Evolutionary conservation across 2,888 invertebrate genomes (phyloP), one percentile per base, ranked within the genome.

Genomic region (Strigamia maritima): DNA sequence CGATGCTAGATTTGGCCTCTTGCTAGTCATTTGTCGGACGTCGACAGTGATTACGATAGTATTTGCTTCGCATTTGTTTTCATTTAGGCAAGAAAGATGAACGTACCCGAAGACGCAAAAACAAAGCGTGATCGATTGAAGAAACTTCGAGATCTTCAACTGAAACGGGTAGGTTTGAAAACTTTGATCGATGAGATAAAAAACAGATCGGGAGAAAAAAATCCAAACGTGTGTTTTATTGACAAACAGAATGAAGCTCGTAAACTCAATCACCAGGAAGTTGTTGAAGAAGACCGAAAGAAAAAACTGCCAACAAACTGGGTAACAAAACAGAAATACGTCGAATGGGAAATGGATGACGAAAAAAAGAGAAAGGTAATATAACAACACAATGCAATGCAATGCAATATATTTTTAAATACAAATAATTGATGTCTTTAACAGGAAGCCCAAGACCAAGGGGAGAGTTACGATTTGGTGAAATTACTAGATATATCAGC

Each of bases 221-320:
- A 1, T 7, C 22, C 22, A 65, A 65, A 65, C n/a, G 19, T 16
- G n/a, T 19, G 49, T 16, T 49, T 49, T 49, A 49, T 49, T 22
- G 60, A 65, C 60, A 65, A 65, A 65, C 60, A 75, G 75, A 96
- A 95, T 84, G 95, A 97, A 87, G 97, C 97, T 0, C 90, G 97
- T 81, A 92, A 92, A 78, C 90, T 95, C 82, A 98, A 98, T 86
- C 96, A 97, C 84, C 91, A 95, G 83, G 97, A 97, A 88, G 97
- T 98, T 0, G 90, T 98, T 0, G 98, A 98, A 81, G 99, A 99
- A 87, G 97, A 98, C 85, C 93, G 95, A 60, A 89, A 95, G 44
- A 93, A 92, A 80, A 97, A 97, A 84, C 87, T 98, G 35, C 99
- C 99, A 0, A 87, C 91, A 0, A 99, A 99, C 86, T 96, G 93